phyloP scores from a whole-genome alignment of 1,140 invertebrate genomes.

The Phocides pigmalion region DNA sequence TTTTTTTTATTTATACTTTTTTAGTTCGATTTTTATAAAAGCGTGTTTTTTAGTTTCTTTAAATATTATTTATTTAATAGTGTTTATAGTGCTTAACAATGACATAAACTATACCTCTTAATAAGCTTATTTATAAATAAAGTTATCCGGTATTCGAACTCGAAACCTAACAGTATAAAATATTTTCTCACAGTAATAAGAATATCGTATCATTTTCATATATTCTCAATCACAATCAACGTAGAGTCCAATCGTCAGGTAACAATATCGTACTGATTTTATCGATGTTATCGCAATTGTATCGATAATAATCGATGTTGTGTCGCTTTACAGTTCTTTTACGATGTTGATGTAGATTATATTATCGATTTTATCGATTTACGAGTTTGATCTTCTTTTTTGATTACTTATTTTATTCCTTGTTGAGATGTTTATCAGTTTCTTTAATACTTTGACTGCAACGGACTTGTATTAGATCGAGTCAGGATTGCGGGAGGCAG shows the following conservation, averaged over 20 bases:
- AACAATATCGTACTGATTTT: constrained; percentile 15
- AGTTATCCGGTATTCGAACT: too few species aligned
- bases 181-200: not conserved
- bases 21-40: too few species aligned
- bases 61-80: too few species aligned
- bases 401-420: not conserved
- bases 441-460: not conserved
- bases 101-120: too few species aligned
- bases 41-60: too few species aligned
- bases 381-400: constrained; percentile 3
- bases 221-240: not conserved
- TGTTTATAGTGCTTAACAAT: too few species aligned
- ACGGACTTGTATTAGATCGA: too few species aligned
- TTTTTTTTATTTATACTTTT: too few species aligned
- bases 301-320: constrained; percentile 23
- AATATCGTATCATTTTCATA: constrained; percentile 21
- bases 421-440: not conserved
- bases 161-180: not conserved
- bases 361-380: constrained; percentile 16
- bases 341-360: constrained; percentile 11
- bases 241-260: constrained; percentile 9
- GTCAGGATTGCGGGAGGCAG: too few species aligned
- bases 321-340: constrained; percentile 9
- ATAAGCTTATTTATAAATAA: too few species aligned
- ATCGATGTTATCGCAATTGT: constrained; percentile 14